phyloP scores from a whole-genome alignment of 2,797 vertebrate genomes.

The Clamator glandarius region DNA sequence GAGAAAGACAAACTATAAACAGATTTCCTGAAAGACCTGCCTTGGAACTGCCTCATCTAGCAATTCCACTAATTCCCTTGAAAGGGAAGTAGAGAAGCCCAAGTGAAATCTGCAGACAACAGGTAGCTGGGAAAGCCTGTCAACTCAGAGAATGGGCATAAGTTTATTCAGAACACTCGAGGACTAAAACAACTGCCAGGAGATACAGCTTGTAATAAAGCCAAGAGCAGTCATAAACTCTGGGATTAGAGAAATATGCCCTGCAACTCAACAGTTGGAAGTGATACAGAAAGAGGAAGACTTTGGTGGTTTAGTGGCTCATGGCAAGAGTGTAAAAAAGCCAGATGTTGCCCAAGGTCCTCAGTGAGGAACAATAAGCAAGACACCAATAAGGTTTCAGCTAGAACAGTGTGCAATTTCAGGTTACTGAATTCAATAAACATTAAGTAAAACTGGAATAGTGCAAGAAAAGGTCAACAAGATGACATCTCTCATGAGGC shows the following conservation, averaged over 20 bases:
- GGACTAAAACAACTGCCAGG: conserved; percentile 23
- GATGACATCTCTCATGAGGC: conserved; percentile 15
- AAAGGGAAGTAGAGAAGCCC: not conserved
- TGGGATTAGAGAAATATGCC: conserved; percentile 41
- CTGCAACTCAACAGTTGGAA: conserved; percentile 25
- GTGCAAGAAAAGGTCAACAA: not conserved
- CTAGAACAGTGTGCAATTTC: not conserved
- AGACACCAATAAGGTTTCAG: not conserved
- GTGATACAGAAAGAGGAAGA: not conserved
- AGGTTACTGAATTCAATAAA: conserved; percentile 30
- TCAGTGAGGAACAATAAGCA: not conserved
- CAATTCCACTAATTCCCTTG: conserved; percentile 44
- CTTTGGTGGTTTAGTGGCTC: conserved; percentile 6
- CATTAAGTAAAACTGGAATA: conserved; percentile 17
- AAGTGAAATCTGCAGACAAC: not conserved
- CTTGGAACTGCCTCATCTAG: conserved; percentile 42
- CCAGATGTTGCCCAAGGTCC: not conserved
- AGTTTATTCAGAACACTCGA: not conserved
- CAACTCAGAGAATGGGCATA: not conserved
- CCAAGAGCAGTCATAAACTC: conserved; percentile 24
- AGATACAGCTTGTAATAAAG: conserved; percentile 9
- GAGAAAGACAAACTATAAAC: conserved; percentile 53
- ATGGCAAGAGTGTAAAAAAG: conserved; percentile 12
- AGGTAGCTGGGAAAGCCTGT: conserved; percentile 46
- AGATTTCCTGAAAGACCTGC: conserved; percentile 45